Base-by-base conservation (phyloP, 1,140 invertebrate genomes). In the Polypedilum pembai region DNA sequence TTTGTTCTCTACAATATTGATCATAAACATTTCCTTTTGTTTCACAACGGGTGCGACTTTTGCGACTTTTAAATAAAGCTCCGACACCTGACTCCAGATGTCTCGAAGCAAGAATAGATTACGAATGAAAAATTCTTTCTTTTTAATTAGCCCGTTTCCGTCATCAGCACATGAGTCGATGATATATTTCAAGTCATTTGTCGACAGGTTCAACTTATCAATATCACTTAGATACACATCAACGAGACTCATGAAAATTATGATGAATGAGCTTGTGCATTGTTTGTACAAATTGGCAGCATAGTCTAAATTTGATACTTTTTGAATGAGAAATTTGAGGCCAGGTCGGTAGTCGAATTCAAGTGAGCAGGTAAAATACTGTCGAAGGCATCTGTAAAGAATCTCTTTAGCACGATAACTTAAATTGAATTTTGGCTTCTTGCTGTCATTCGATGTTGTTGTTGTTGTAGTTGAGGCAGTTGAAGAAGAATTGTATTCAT, bases 211-310 rank as follows among this genome's bases (percentile, higher is more conserved):
- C 63, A 88, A 88, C 45, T 84, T 86, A 33, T 85, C 82, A 72
- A 89, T 86, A 33, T 89, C 87, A 78, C 87, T 86, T 21, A 91
- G 83, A 80, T 90, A 89, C 73, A 95, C 84, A 79, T 96, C 92
- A 73, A 96, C 90, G 18, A 95, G 81, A 0, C 92, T 88, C 72
- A 95, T 91, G n/a, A 94, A 89, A 80, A 94, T 93, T 3, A 96
- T 90, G 1, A 94, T 90, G 90, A 94, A 95, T 12, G 93, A 91
- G 3, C 93, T 92, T 33, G 92, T 93, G n/a, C 94, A 92, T 83
- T 95, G 94, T 76, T 92, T 92, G 80, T 96, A 98, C 17, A 96
- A 82, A 84, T 97, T 97, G 0, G 94, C 94, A 10, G 94, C 93
- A 77, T 92, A 88, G 56, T 92, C 91, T 74, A 95, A 86, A 78